Percentiles rank a stretch among this genome's conserved stretches.
These are phyloP conservation scores for Zhuqinia jingwanae DNA, from an alignment of 2,888 invertebrate genomes.

Conservation along the genomic window DNA sequence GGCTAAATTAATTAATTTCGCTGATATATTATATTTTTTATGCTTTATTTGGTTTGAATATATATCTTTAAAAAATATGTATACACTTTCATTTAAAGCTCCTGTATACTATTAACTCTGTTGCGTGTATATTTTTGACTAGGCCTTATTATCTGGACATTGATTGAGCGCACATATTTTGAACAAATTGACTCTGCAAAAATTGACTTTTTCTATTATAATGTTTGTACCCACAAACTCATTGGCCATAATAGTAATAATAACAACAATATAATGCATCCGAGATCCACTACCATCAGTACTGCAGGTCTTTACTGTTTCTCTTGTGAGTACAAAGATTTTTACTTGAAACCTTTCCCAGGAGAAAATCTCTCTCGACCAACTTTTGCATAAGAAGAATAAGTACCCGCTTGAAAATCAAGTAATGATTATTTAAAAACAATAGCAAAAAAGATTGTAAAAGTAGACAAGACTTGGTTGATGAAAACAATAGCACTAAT, in stretches of 20 bases:
- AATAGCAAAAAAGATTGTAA: neutral
- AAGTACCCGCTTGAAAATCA: slow-evolving; percentile 61
- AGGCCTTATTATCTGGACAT: slow-evolving; percentile 9
- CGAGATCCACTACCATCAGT: slow-evolving; percentile 31
- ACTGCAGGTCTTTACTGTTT: neutral
- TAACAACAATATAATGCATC: too few species aligned
- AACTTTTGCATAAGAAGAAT: slow-evolving; percentile 55
- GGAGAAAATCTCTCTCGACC: slow-evolving; percentile 54
- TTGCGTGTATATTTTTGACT: neutral
- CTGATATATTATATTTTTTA: too few species aligned
- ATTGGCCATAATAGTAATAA: too few species aligned
- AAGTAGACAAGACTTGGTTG: slow-evolving; percentile 19
- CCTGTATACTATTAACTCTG: neutral
- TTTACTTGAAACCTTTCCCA: neutral
- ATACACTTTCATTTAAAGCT: slow-evolving; percentile 7
- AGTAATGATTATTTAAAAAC: slow-evolving; percentile 30
- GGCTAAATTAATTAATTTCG: neutral
- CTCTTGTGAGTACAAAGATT: too few species aligned
- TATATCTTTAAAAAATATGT: neutral
- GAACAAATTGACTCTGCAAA: neutral
- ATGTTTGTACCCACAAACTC: slow-evolving; percentile 8
- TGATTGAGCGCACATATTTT: slow-evolving; percentile 13
- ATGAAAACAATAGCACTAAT: slow-evolving; percentile 36
- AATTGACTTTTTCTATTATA: neutral
- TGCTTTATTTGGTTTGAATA: neutral